These are phyloP conservation scores for Myrmophylax atrothorax DNA, from an alignment of 2,113 vertebrate species.

Conservation along the genomic window DNA sequence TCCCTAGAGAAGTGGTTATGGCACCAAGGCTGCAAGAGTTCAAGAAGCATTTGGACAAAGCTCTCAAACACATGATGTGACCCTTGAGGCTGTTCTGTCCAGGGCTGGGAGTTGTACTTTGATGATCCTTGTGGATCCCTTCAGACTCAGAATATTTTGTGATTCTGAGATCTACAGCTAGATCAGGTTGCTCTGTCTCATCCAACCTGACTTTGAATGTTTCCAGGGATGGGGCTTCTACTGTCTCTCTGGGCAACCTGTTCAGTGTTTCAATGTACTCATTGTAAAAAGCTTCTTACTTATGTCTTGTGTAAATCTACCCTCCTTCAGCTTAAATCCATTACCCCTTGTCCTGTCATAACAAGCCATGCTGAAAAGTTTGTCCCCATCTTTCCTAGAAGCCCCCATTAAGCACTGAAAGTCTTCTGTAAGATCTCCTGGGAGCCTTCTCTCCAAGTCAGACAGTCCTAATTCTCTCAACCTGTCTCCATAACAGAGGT, in stretches of 20 bases:
- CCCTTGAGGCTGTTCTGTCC: not conserved
- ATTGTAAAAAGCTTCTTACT: not conserved
- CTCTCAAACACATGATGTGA: not conserved
- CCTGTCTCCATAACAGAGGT: not conserved
- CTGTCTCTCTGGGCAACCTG: not conserved
- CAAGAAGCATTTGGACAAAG: not conserved
- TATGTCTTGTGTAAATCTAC: not conserved
- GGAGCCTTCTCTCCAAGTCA: not conserved
- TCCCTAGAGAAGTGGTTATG: not conserved
- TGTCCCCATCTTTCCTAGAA: not conserved
- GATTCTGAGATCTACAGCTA: not conserved
- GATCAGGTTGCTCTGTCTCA: not conserved
- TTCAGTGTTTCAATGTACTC: not conserved
- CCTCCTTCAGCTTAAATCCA: not conserved
- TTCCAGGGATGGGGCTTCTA: not conserved
- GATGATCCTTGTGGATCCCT: not conserved
- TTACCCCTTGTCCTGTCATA: not conserved
- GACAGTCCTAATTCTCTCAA: not conserved
- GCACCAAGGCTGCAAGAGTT: not conserved
- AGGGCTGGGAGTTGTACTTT: not conserved
- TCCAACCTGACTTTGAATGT: not conserved
- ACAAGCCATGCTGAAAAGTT: not conserved
- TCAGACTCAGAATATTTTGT: not conserved
- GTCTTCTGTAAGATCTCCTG: not conserved
- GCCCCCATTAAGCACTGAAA: not conserved